Conservation (phyloP, 2,113 vertebrate species). For the Podilymbus podiceps region DNA sequence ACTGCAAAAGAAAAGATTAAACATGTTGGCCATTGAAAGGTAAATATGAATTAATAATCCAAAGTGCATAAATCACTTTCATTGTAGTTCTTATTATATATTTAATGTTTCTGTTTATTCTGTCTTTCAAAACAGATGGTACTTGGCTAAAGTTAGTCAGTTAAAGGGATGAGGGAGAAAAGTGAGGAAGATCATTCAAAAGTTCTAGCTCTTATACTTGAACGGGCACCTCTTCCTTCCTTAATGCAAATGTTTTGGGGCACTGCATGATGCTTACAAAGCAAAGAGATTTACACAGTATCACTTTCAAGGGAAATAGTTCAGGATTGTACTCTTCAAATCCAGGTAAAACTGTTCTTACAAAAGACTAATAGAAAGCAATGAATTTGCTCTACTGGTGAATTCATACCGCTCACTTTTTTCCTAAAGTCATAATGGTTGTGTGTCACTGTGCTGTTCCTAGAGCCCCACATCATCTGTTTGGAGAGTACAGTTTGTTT, state of each 20-base stretch:
- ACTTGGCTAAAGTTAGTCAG: background rate
- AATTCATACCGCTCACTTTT: background rate
- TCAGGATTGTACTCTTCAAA: background rate
- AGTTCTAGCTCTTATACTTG: background rate
- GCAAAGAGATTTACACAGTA: background rate
- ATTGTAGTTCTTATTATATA: background rate
- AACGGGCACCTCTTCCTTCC: background rate
- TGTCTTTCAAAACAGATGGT: background rate
- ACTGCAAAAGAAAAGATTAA: slow-evolving; percentile 62
- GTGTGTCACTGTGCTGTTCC: background rate
- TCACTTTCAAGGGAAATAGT: background rate
- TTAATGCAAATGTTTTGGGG: background rate
- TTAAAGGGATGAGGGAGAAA: background rate
- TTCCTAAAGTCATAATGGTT: background rate
- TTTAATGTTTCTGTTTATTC: background rate
- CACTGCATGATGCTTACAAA: background rate
- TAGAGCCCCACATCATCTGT: background rate
- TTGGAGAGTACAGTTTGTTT: background rate
- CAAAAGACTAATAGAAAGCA: background rate
- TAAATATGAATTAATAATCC: background rate
- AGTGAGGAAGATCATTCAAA: background rate
- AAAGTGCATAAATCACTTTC: background rate
- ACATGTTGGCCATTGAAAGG: background rate
- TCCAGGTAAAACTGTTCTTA: background rate
- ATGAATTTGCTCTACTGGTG: background rate